phyloP scores from a whole-genome alignment of 2,797 vertebrate genomes.

The Hydrolagus colliei region DNA sequence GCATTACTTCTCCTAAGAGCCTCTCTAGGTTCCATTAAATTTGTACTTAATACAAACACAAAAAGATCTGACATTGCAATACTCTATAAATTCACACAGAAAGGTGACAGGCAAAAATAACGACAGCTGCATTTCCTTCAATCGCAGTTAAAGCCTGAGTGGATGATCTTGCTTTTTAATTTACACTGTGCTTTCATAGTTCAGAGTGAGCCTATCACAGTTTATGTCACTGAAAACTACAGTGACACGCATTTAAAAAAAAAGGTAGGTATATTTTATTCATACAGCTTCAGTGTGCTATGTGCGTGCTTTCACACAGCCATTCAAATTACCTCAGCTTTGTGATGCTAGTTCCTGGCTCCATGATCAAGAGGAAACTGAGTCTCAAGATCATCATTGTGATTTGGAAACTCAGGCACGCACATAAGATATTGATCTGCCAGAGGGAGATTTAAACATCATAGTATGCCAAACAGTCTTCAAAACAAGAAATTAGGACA shows the following conservation, averaged over 20 bases:
- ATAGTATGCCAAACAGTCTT: background rate
- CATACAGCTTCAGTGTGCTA: background rate
- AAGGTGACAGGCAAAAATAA: background rate
- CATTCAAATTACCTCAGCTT: background rate
- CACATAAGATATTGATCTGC: conserved; percentile 6
- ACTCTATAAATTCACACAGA: background rate
- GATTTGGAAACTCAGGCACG: background rate
- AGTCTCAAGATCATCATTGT: background rate
- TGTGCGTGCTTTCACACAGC: background rate
- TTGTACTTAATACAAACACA: background rate
- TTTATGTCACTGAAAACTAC: background rate
- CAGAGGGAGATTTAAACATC: background rate
- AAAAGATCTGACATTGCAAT: background rate
- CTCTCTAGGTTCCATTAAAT: background rate
- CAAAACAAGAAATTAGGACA: no score
- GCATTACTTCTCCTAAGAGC: background rate
- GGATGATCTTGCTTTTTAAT: background rate
- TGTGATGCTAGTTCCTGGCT: conserved; percentile 7
- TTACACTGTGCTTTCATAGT: background rate
- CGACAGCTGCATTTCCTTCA: background rate
- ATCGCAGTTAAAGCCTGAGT: background rate
- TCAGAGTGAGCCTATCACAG: background rate
- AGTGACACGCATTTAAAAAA: no score
- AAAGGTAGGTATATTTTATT: background rate
- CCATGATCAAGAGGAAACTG: background rate